Conservation (phyloP, 1,140 invertebrate genomes). For the Drosophila busckii region DNA sequence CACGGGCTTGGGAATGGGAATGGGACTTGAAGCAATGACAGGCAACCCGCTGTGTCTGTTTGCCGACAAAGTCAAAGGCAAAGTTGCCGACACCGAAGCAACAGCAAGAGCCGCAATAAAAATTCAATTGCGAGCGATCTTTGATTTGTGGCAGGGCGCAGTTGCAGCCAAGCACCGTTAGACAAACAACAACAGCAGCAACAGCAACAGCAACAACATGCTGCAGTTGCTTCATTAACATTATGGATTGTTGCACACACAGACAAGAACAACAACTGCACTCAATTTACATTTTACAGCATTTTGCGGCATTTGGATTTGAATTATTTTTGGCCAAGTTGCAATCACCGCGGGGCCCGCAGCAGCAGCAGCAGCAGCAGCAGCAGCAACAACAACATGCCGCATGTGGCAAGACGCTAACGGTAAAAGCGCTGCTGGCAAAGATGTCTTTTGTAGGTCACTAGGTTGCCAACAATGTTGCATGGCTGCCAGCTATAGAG, state of each 20-base stretch:
- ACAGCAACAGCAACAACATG: constrained; percentile 61
- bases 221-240: constrained; percentile 60
- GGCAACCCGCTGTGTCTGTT: constrained; percentile 56
- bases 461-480: constrained; percentile 56
- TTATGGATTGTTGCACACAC: constrained; percentile 53
- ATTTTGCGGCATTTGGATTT: constrained; percentile 49
- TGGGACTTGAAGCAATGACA: constrained; percentile 39
- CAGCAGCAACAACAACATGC: too few species aligned
- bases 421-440: constrained; percentile 52
- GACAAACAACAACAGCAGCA: constrained; percentile 20
- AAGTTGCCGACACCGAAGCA: constrained; percentile 36
- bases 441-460: constrained; percentile 60
- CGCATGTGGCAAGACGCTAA: constrained; percentile 53
- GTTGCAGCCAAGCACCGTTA: constrained; percentile 46
- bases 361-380: too few species aligned
- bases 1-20: background rate
- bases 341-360: constrained; percentile 24
- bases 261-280: constrained; percentile 18
- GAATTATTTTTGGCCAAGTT: constrained; percentile 44
- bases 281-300: constrained; percentile 65
- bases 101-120: constrained; percentile 25
- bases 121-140: constrained; percentile 60
- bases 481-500: background rate
- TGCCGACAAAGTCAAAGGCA: constrained; percentile 72
- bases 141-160: constrained; percentile 27